Evolutionary conservation across 2,888 invertebrate species (phyloP).

Genomic region (Branchinecta sandiegonensis): DNA sequence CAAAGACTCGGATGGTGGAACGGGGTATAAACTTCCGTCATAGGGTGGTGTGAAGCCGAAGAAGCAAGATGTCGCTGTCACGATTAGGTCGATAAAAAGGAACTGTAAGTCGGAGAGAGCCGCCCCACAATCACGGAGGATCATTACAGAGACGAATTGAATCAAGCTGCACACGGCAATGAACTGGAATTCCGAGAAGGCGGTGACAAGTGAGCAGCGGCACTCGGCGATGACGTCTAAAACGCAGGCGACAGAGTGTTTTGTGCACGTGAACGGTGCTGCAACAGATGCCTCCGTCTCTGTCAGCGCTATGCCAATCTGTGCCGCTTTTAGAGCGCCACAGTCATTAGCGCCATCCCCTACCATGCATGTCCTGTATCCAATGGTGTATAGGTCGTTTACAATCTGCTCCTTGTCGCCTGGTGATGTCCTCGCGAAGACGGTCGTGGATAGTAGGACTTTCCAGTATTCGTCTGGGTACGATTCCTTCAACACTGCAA

Average conservation of each 20-base stretch:
- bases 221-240: constrained; percentile 65
- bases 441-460: constrained; percentile 33
- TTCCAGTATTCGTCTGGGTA: constrained; percentile 26
- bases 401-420: constrained; percentile 35
- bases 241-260: constrained; percentile 62
- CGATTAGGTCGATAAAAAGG: constrained; percentile 59
- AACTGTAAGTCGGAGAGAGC: constrained; percentile 61
- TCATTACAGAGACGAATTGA: constrained; percentile 68
- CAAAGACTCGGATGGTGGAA: constrained; percentile 50
- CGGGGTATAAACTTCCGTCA: too few relatives aligned
- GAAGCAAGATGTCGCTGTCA: constrained; percentile 55
- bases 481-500: too few relatives aligned
- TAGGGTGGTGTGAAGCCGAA: constrained; percentile 54
- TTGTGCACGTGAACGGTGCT: constrained; percentile 72
- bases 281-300: constrained; percentile 79
- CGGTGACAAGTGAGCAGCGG: constrained; percentile 70
- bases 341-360: constrained; percentile 61
- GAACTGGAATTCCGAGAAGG: constrained; percentile 78
- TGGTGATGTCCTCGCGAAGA: constrained; percentile 38
- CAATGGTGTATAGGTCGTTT: constrained; percentile 34
- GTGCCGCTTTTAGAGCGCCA: constrained; percentile 72
- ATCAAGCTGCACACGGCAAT: constrained; percentile 81
- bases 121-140: constrained; percentile 47
- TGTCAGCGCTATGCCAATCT: constrained; percentile 72
- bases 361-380: constrained; percentile 37